A percentile compares a stretch with the other conserved stretches of the same genome.
phyloP scores from a whole-genome alignment of 2,113 vertebrate genomes.

The Psammodynastes pulverulentus region DNA sequence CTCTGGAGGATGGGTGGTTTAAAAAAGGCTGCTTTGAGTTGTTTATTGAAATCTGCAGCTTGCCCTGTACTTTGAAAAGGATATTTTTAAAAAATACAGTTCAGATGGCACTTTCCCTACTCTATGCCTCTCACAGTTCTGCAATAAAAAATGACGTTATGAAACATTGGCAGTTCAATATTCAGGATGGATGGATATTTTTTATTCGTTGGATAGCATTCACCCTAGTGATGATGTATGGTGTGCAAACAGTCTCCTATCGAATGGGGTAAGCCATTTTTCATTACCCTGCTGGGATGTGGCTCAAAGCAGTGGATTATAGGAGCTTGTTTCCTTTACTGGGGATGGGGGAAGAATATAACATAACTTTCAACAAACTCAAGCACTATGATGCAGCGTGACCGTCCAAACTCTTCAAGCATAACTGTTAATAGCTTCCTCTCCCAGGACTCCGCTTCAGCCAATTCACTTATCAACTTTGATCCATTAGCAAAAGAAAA shows the following conservation, averaged over 20 bases:
- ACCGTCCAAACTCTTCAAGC: slow-evolving; percentile 56
- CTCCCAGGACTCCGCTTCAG: slow-evolving; percentile 61
- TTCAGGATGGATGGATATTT: slow-evolving; percentile 32
- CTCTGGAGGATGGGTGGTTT: not conserved
- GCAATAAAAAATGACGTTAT: slow-evolving; percentile 63
- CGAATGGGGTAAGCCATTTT: slow-evolving; percentile 61
- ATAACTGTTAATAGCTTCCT: slow-evolving; percentile 76
- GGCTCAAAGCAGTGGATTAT: slow-evolving; percentile 64
- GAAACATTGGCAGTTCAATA: not conserved
- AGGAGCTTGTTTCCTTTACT: slow-evolving; percentile 69
- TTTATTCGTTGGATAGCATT: slow-evolving; percentile 10
- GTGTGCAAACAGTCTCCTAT: slow-evolving; percentile 54
- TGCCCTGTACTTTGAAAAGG: not conserved
- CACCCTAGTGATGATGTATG: slow-evolving; percentile 56
- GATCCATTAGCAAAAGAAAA: slow-evolving; percentile 68
- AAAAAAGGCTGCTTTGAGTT: not conserved
- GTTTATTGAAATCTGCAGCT: not conserved
- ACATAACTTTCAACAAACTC: slow-evolving; percentile 64
- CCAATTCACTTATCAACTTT: slow-evolving; percentile 55
- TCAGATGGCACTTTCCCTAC: not conserved
- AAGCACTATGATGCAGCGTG: slow-evolving; percentile 55
- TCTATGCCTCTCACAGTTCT: slow-evolving; percentile 38
- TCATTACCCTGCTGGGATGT: slow-evolving; percentile 59
- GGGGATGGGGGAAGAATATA: slow-evolving; percentile 54
- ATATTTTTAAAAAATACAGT: not conserved